A percentile compares a stretch with the other conserved stretches of the same genome.
phyloP scores from a whole-genome alignment of 35 echinoderm and acorn worm genomes.

The Heliocidaris erythrogramma region DNA sequence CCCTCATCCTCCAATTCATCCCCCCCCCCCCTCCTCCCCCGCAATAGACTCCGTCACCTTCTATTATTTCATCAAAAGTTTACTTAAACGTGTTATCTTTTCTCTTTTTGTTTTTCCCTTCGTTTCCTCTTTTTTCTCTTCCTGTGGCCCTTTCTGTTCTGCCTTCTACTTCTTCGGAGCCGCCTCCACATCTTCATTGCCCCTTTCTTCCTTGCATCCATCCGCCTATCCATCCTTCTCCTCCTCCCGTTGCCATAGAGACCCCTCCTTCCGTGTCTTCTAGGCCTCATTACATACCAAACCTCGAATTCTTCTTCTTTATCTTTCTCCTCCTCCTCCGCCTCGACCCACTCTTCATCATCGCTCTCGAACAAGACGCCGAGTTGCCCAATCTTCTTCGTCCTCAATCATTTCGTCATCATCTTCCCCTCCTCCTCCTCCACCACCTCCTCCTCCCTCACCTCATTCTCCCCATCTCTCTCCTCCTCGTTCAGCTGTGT shows the following conservation, averaged over 20 bases:
- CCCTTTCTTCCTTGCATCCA: not conserved
- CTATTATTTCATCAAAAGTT: not conserved
- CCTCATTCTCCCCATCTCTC: not conserved
- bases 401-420: no score
- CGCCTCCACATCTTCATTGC: not conserved
- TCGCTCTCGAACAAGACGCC: not conserved
- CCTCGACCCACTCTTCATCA: not conserved
- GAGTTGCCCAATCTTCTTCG: not conserved
- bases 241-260: not conserved
- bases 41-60: no score
- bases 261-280: not conserved
- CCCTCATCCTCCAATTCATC: no score
- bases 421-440: not conserved
- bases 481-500: not conserved
- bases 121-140: not conserved
- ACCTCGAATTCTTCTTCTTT: not conserved
- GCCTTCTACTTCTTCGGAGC: not conserved
- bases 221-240: not conserved
- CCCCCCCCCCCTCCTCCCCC: no score
- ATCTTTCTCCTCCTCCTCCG: not conserved
- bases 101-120: not conserved
- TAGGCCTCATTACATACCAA: not conserved
- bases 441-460: not conserved
- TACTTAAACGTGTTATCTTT: not conserved
- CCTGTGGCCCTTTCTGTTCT: not conserved